phyloP scores from a whole-genome alignment of 2,797 vertebrate species.

The Alauda arvensis region DNA sequence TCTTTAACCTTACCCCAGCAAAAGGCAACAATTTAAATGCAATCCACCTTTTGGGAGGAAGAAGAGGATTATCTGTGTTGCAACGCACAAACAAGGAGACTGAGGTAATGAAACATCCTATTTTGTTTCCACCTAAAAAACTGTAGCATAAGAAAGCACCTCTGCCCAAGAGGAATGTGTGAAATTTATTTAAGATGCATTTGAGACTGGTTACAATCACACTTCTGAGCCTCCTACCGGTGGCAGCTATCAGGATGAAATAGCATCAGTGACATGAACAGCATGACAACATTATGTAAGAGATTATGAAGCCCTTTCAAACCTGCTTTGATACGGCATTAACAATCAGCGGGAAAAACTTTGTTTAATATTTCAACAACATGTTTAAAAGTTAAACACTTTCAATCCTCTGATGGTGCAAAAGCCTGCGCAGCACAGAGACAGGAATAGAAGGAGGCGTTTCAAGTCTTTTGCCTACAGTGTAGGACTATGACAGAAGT shows the following conservation, averaged over 20 bases:
- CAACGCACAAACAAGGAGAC: neutral
- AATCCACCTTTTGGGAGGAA: neutral
- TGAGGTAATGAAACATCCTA: neutral
- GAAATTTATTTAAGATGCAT: constrained; percentile 28
- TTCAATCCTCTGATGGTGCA: constrained; percentile 16
- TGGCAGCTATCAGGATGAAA: constrained; percentile 46
- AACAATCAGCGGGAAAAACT: constrained; percentile 30
- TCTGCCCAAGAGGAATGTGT: neutral
- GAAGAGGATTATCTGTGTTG: neutral
- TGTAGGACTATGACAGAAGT: neutral
- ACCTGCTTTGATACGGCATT: constrained; percentile 39
- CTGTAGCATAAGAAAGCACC: neutral
- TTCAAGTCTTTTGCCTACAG: neutral
- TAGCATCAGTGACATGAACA: constrained; percentile 33
- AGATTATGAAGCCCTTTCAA: constrained; percentile 49
- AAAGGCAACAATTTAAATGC: neutral
- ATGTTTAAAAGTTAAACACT: constrained; percentile 54
- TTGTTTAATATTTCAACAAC: constrained; percentile 54
- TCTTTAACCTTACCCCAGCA: neutral
- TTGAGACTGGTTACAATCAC: constrained; percentile 27
- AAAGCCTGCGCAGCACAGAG: neutral
- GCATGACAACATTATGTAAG: constrained; percentile 53
- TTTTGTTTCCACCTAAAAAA: neutral
- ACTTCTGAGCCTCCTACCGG: constrained; percentile 20
- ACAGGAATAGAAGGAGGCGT: neutral